Base-by-base conservation (phyloP, 1,140 invertebrate species). In the Macrocentrus cingulum region DNA sequence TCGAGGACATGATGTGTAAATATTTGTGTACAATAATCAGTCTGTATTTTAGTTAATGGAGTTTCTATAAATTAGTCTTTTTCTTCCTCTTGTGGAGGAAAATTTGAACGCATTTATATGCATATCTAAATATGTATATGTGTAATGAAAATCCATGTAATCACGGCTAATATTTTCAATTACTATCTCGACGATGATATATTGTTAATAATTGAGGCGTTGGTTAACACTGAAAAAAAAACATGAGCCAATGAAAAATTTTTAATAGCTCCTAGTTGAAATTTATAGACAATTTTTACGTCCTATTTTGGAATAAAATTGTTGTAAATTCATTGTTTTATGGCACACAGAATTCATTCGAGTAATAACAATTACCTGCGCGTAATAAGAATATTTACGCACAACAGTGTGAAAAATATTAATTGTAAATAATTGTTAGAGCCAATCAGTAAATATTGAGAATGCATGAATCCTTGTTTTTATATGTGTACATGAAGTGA, bases 391-490 rank as follows among this genome's bases (percentile, higher is more conserved):
- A n/a, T n/a, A n/a, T 59, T 52, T 68, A 66, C 66, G 69, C 70
- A 69, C 68, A 71, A 68, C 6, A 48, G 68, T 68, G 66, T 18
- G n/a, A 36, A 61, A 65, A 19, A 18, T 16, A 62, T 56, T 13
- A 37, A 25, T 56, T 50, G 54, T 61, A 59, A 62, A 49, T 44
- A 64, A 65, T 22, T n/a, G 22, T n/a, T n/a, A n/a, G n/a, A n/a
- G n/a, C n/a, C n/a, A n/a, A n/a, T n/a, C n/a, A 48, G 63, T 64
- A 68, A 50, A 66, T 65, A 71, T 64, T 41, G 59, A 48, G 48
- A 61, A 64, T 56, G 42, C 29, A 49, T 46, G 46, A 59, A 61
- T 45, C 19, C 34, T 15, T 46, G 20, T 39, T 55, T 60, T 54
- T 23, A 13, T 25, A 42, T 23, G n/a, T 59, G 57, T 54, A 59